These are phyloP conservation scores for Neoitamus cyanurus DNA, from an alignment of 2,888 invertebrate genomes.

Conservation along the genomic window DNA sequence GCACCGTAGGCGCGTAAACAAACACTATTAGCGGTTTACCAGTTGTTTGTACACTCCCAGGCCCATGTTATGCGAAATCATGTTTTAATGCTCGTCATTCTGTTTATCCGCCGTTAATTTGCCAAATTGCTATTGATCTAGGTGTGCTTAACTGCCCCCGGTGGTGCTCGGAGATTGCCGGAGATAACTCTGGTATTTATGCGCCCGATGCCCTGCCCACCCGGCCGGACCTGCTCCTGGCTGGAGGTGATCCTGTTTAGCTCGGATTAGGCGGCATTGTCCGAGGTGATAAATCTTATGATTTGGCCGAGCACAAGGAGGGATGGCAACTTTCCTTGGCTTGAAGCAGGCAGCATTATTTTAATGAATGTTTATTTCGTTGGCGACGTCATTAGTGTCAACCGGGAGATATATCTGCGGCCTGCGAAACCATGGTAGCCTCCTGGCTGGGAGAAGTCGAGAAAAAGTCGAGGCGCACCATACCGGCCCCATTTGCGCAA, in stretches of 20 bases:
- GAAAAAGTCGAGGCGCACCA: slow-evolving; percentile 17
- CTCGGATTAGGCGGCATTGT: not conserved
- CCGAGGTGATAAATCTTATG: slow-evolving; percentile 7
- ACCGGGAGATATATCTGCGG: not conserved
- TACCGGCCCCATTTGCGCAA: not conserved
- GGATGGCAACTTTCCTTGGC: not conserved
- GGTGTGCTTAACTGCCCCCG: not conserved
- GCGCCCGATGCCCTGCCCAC: not conserved
- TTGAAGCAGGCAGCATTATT: slow-evolving; percentile 23
- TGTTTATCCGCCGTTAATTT: slow-evolving; percentile 34
- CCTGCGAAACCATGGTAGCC: not conserved
- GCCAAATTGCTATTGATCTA: slow-evolving; percentile 44
- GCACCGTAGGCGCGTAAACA: slow-evolving; percentile 33
- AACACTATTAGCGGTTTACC: slow-evolving; percentile 50
- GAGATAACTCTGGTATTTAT: slow-evolving; percentile 17
- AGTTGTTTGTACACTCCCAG: slow-evolving; percentile 29
- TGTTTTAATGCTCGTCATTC: slow-evolving; percentile 35
- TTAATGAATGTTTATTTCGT: slow-evolving; percentile 45
- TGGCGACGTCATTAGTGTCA: slow-evolving; percentile 12
- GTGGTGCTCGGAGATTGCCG: not conserved
- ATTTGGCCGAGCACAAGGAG: not conserved
- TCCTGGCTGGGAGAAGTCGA: not conserved
- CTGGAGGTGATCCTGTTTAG: not conserved
- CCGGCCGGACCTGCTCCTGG: not conserved
- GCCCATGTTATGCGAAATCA: slow-evolving; percentile 47